Percentiles rank a stretch among this genome's conserved stretches.
phyloP scores from a whole-genome alignment of 2,797 vertebrate genomes.

The Gallinago solitaria region DNA sequence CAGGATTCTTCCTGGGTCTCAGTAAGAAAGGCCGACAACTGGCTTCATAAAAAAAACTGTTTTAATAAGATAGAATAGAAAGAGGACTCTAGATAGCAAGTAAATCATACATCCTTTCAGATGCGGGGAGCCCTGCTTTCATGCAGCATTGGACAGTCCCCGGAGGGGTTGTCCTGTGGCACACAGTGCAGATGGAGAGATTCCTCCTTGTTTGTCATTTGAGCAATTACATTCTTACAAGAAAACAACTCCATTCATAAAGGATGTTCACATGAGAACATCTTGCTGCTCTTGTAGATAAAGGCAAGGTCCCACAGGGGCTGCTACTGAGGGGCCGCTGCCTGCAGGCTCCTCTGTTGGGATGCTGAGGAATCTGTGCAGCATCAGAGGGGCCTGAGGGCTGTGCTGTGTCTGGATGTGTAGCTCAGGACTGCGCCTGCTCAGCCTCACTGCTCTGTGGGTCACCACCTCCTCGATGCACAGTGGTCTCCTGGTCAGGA shows the following conservation, averaged over 20 bases:
- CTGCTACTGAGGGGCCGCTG: neutral
- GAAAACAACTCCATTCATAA: neutral
- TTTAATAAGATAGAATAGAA: neutral
- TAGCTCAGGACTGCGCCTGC: rapidly evolving
- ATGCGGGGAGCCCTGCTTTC: neutral
- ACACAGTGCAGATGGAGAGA: neutral
- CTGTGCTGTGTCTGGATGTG: rapidly evolving
- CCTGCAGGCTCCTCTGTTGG: neutral
- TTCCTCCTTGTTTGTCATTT: neutral
- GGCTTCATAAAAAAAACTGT: neutral
- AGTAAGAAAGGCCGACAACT: neutral
- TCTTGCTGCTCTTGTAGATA: neutral
- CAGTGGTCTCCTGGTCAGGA: rapidly evolving
- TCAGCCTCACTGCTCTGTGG: neutral
- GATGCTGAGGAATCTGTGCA: neutral
- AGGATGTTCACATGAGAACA: neutral
- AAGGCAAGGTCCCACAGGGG: neutral
- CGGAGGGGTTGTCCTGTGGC: neutral
- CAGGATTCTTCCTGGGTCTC: neutral
- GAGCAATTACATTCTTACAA: neutral
- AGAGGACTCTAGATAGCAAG: neutral
- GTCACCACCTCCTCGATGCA: neutral
- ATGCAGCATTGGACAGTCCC: neutral
- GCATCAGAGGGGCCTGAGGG: neutral
- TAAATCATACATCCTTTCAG: neutral